Base-by-base conservation (phyloP, 1,140 invertebrate genomes). In the Neodiprion pinetum region DNA sequence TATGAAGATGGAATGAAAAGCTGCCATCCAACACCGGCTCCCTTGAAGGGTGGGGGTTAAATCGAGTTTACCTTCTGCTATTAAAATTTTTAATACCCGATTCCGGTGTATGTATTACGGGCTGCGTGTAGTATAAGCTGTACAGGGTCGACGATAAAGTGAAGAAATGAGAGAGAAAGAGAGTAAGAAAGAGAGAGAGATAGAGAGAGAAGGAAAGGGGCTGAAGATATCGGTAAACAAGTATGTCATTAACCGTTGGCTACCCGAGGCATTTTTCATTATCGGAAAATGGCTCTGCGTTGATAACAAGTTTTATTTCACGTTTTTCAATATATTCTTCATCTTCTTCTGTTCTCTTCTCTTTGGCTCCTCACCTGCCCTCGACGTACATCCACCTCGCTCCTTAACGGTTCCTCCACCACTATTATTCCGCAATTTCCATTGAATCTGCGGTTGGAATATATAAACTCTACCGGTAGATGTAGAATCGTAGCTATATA, bases 371-470 rank as follows among this genome's bases (percentile, higher is more conserved):
- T 40, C 72, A 48, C 12, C 47, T 69, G 9, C 14, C 5, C 11
- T 23, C 0, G 11, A 11, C 68, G 21, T 23, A 77, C 80, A 76
- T 75, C 78, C 76, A 68, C 69, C 74, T 75, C 72, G 73, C 76
- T 72, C 71, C 74, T 61, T 67, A 67, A 21, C 71, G 67, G 49
- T 61, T 69, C 66, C 50, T 66, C 9, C 12, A 48, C 71, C 71
- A 75, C 67, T 69, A 65, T 49, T 48, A 75, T 71, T 77, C 53
- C 11, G 53, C 53, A 61, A 61, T 61, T 61, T 61, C 53, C 53
- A 61, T 61, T 14, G 53, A 61, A 61, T 61, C 53, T 14, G 53
- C 11, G 28, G 28, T 40, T 40, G 28, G 5, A 40, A 40, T 40
- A 40, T 14, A 61, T 61, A 61, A 61, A 61, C 9, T 61, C 53